Evolutionary conservation across 2,113 vertebrate genomes (phyloP), one percentile per base, ranked within the genome.

Genomic region (Nothoprocta pentlandii): DNA sequence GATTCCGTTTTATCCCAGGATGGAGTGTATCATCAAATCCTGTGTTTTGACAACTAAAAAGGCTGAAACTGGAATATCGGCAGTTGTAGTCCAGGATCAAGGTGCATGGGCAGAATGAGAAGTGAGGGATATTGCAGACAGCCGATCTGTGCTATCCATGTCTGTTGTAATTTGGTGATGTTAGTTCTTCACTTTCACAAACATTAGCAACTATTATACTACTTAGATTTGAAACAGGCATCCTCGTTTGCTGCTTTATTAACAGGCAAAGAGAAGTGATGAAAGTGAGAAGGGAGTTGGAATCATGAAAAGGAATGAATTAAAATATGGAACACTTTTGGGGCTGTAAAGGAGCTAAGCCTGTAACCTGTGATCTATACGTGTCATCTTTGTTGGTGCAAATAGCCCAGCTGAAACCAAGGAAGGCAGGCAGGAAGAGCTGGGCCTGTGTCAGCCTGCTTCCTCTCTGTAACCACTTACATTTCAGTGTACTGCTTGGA

Each of bases 171-270:
- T 80, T 84, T 70, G 63, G 54, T 46, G 83, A 67, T 92, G 73
- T 5, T 76, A 81, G 41, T 73, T 92, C 63, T 92, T 88, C 26
- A 62, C 77, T 92, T 93, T 25, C 66, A 66, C 78, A 63, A 88
- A 80, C 90, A 87, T 92, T 89, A 80, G 61, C 44, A 87, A 46
- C 83, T 92, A 93, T 20, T 74, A 54, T 89, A 34, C 85, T 69
- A 23, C 89, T 92, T 87, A 11, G 2, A 1, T 89, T 90, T 90
- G 54, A 93, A 95, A 82, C 92, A 87, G 85, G 81, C 89, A 80
- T 69, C 62, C 67, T 80, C 56, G 3, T 78, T 85, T 74, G 76
- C 34, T 81, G 68, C 36, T 90, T 28, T 81, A 41, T 66, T 73
- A 81, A 30, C 30, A 89, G 54, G 70, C 83, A 90, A 75, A 78